Percentiles rank a stretch among this genome's conserved stretches.
Evolutionary conservation across 2,113 vertebrate species (phyloP).

Genomic region (Canis aureus): DNA sequence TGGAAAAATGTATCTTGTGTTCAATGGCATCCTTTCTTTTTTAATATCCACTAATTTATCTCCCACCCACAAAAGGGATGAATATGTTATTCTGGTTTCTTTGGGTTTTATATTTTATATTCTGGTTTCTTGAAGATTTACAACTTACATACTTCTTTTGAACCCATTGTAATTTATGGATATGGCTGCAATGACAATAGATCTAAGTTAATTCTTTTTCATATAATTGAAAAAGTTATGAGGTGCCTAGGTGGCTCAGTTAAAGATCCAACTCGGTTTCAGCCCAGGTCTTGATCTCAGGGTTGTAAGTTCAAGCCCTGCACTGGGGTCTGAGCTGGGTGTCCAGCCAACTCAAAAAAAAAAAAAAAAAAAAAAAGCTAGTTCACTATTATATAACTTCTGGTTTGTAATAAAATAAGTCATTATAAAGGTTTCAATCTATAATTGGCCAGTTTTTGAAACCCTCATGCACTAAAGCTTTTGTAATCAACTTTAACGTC

Average conservation of each 20-base stretch:
- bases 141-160: neutral
- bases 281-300: neutral
- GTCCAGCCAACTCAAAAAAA: neutral
- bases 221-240: neutral
- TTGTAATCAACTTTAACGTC: conserved; percentile 15
- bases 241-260: neutral
- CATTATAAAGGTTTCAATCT: neutral
- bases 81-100: neutral
- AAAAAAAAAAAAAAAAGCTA: neutral
- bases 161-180: neutral
- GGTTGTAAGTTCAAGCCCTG: neutral
- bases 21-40: neutral
- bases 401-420: conserved; percentile 1
- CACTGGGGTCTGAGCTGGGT: neutral
- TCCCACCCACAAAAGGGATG: neutral
- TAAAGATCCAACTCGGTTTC: neutral
- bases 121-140: neutral
- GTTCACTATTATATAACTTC: neutral
- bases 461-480: neutral
- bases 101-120: neutral
- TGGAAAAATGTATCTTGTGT: neutral
- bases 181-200: neutral
- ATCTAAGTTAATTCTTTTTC: neutral
- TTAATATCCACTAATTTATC: neutral
- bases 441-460: neutral